phyloP scores from a whole-genome alignment of 2,888 invertebrate genomes.

The Esperia sulphurella region DNA sequence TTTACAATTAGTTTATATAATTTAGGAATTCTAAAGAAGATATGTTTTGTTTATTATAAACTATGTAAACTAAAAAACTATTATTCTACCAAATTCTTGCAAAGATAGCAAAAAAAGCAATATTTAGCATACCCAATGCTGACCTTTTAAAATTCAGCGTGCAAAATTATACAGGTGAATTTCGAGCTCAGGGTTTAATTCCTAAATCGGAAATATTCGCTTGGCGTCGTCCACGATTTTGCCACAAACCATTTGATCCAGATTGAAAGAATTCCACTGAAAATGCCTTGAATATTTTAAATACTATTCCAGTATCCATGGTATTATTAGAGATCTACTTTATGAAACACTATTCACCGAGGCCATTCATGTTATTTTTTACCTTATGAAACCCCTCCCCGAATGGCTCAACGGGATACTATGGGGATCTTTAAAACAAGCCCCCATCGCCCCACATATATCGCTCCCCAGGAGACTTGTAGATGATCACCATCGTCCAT shows the following conservation, averaged over 20 bases:
- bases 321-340: neutral
- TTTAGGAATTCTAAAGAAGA: too few species aligned
- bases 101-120: neutral
- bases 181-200: constrained; percentile 4
- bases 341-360: neutral
- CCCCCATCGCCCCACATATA: too few species aligned
- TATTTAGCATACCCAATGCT: neutral
- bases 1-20: too few species aligned
- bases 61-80: too few species aligned
- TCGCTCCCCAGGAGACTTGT: too few species aligned
- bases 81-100: too few species aligned
- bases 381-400: too few species aligned
- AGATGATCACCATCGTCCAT: too few species aligned
- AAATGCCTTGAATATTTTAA: constrained; percentile 7
- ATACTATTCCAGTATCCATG: neutral
- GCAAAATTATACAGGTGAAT: neutral
- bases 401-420: too few species aligned
- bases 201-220: constrained; percentile 5
- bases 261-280: constrained; percentile 1
- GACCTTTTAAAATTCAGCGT: neutral
- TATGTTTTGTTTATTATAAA: too few species aligned
- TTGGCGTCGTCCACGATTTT: constrained; percentile 2
- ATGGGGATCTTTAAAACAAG: too few species aligned
- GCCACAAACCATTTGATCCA: constrained; percentile 1
- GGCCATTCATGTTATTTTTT: neutral